Conservation (phyloP, 2,797 vertebrate genomes). For the Sandelia bainsii region DNA sequence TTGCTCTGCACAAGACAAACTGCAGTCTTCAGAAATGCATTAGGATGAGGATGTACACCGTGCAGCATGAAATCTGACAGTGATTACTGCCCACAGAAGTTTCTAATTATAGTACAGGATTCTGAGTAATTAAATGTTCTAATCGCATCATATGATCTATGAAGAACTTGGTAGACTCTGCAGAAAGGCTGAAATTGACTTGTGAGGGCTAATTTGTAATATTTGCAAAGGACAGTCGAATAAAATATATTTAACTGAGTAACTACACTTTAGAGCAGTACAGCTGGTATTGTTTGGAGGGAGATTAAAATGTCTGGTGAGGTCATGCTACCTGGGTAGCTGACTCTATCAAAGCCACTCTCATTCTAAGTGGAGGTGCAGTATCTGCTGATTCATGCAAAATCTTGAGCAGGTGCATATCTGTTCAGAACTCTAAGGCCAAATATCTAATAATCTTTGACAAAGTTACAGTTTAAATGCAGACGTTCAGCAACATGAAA, state of each 20-base stretch:
- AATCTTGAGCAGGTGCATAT: conserved; percentile 40
- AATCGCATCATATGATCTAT: conserved; percentile 54
- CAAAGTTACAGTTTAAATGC: not conserved
- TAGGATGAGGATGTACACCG: conserved; percentile 39
- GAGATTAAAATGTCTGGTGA: conserved; percentile 17
- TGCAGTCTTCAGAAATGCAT: conserved; percentile 62
- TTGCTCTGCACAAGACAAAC: conserved; percentile 65
- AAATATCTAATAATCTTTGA: not conserved
- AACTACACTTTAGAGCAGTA: not conserved
- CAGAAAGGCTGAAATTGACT: conserved; percentile 4
- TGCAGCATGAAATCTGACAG: conserved; percentile 41
- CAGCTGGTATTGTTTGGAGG: conserved; percentile 17
- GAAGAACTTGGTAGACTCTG: conserved; percentile 42
- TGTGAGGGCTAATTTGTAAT: not conserved
- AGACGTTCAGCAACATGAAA: conserved; percentile 1
- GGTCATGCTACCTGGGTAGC: conserved; percentile 22
- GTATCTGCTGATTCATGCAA: conserved; percentile 32
- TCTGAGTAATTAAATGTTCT: conserved; percentile 61
- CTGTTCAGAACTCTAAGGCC: conserved; percentile 4
- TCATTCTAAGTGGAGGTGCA: conserved; percentile 20
- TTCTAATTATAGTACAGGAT: conserved; percentile 55
- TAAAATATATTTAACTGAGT: conserved; percentile 6
- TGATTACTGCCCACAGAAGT: conserved; percentile 48
- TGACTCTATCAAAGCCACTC: conserved; percentile 29
- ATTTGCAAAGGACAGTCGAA: not conserved